A percentile compares a stretch with the other conserved stretches of the same genome.
These are phyloP conservation scores for Berghia stephanieae DNA, from an alignment of 1,140 invertebrate species.

Conservation along the genomic window DNA sequence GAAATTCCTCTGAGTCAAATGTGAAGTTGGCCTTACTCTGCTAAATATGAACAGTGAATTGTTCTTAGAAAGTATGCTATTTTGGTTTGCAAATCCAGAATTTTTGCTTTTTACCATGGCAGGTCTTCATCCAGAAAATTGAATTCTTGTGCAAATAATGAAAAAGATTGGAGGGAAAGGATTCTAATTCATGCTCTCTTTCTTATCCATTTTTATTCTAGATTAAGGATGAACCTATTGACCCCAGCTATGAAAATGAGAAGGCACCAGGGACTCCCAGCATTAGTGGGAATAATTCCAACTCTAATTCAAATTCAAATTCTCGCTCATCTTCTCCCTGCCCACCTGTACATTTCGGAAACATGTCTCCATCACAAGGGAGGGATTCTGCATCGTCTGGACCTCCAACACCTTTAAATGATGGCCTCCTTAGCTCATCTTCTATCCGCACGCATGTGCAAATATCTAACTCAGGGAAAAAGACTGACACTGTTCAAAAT, in stretches of 20 bases:
- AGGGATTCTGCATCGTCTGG: not conserved
- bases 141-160: no score
- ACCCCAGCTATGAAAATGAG: slow-evolving; percentile 25
- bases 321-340: slow-evolving; percentile 26
- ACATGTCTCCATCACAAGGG: not conserved
- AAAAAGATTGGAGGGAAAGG: no score
- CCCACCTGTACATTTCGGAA: slow-evolving; percentile 19
- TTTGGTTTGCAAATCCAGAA: no score
- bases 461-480: slow-evolving; percentile 14
- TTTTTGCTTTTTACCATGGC: no score
- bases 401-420: slow-evolving; percentile 16
- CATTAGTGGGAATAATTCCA: not conserved
- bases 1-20: no score
- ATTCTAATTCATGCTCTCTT: no score
- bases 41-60: no score
- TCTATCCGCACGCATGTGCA: slow-evolving; percentile 17
- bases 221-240: slow-evolving; percentile 25
- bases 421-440: slow-evolving; percentile 8
- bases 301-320: slow-evolving; percentile 8
- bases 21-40: no score
- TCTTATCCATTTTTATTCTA: slow-evolving; percentile 13
- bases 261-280: not conserved
- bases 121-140: no score
- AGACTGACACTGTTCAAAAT: slow-evolving; percentile 35
- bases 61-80: no score